These are phyloP conservation scores for Falco berigora DNA, from an alignment of 2,797 vertebrate genomes.

Conservation along the genomic window DNA sequence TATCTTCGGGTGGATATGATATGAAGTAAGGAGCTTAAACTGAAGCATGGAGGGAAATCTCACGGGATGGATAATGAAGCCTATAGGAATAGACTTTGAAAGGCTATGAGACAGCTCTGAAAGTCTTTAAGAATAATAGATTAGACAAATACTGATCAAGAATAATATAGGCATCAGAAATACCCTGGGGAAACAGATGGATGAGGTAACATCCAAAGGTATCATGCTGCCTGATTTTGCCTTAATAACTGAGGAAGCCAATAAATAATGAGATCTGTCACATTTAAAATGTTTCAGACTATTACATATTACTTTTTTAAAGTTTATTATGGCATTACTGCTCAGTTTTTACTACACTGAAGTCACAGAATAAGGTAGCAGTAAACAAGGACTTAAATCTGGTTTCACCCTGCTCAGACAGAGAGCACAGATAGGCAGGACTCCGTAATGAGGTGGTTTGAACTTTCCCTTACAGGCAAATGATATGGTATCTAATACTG, in stretches of 20 bases:
- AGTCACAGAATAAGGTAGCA: not conserved
- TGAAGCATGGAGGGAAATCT: not conserved
- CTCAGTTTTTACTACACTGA: not conserved
- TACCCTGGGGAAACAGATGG: not conserved
- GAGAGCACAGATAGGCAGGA: not conserved
- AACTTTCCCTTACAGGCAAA: not conserved
- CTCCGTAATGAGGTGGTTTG: not conserved
- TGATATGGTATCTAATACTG: not conserved
- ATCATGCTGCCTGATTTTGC: not conserved
- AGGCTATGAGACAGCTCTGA: not conserved
- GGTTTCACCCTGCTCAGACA: not conserved
- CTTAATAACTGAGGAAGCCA: not conserved
- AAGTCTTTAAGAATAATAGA: not conserved
- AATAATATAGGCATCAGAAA: not conserved
- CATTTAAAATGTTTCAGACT: not conserved
- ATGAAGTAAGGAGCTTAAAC: not conserved
- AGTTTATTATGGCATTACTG: not conserved
- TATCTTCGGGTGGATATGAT: not conserved
- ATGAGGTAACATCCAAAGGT: not conserved
- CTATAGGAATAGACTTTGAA: not conserved
- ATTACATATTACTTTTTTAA: not conserved
- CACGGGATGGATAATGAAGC: not conserved
- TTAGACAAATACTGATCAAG: not conserved
- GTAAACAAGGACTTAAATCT: not conserved
- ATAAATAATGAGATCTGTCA: not conserved